A percentile compares a stretch with the other conserved stretches of the same genome.
Evolutionary conservation across 2,113 vertebrate genomes (phyloP).

Genomic region (Triplophysa tibetana): DNA sequence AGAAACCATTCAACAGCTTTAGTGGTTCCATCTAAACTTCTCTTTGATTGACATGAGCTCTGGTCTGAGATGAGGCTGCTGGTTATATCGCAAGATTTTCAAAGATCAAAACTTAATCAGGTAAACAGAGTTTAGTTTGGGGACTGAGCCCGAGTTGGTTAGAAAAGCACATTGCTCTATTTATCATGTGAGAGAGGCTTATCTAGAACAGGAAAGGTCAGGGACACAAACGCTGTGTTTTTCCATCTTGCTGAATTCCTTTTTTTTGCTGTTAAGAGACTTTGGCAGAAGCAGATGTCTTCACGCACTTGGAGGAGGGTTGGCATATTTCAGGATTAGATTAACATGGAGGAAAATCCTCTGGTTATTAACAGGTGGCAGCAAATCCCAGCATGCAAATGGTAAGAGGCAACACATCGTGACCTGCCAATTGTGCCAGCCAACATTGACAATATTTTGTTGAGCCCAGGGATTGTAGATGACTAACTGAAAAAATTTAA

Average conservation of each 20-base stretch:
- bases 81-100: slow-evolving; percentile 20
- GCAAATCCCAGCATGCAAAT: slow-evolving; percentile 54
- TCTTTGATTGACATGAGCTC: neutral
- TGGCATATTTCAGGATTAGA: slow-evolving; percentile 30
- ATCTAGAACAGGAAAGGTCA: neutral
- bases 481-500: slow-evolving; percentile 38
- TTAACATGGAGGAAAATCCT: slow-evolving; percentile 23
- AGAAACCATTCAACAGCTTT: neutral
- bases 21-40: neutral
- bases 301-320: neutral
- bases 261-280: neutral
- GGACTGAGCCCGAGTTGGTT: neutral
- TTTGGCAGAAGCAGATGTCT: slow-evolving; percentile 1
- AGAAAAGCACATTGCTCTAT: neutral
- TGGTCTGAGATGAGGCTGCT: neutral
- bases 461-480: slow-evolving; percentile 16
- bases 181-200: neutral
- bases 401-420: slow-evolving; percentile 56
- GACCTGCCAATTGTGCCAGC: slow-evolving; percentile 60
- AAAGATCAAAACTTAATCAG: neutral
- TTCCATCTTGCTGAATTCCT: neutral
- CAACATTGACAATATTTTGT: slow-evolving; percentile 39
- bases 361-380: slow-evolving; percentile 57
- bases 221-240: neutral
- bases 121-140: neutral